phyloP scores from a whole-genome alignment of 2,113 vertebrate genomes.

The Hyperopisus bebe region DNA sequence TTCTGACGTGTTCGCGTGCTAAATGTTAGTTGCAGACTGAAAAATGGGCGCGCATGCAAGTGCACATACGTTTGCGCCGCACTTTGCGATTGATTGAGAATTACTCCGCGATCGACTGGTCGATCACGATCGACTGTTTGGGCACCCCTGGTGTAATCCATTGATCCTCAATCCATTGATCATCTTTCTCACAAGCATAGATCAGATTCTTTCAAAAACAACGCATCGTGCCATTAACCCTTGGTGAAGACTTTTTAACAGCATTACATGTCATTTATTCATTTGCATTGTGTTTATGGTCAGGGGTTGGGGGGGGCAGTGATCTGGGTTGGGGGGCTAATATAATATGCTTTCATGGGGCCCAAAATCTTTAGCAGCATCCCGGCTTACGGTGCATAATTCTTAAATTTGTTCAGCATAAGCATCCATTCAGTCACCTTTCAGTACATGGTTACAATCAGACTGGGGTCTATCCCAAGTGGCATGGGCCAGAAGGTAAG shows the following conservation, averaged over 20 bases:
- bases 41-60: too few relatives aligned
- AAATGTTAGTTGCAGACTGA: too few relatives aligned
- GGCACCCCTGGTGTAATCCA: constrained; percentile 70
- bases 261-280: not conserved
- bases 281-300: not conserved
- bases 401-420: not conserved
- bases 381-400: not conserved
- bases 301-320: not conserved
- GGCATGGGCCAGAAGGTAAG: not conserved
- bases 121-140: too few relatives aligned
- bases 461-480: not conserved
- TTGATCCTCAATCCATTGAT: constrained; percentile 80
- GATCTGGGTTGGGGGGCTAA: not conserved
- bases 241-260: not conserved
- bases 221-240: not conserved
- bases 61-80: too few relatives aligned
- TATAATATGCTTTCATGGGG: not conserved
- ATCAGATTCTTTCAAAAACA: not conserved
- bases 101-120: too few relatives aligned
- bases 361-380: not conserved
- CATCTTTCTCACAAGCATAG: constrained; percentile 65
- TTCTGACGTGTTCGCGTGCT: too few relatives aligned
- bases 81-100: too few relatives aligned
- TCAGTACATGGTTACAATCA: not conserved
- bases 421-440: not conserved